Evolutionary conservation across 1,140 invertebrate species (phyloP), one percentile per base, ranked within the genome.

Genomic region (Probaryconus sp.): DNA sequence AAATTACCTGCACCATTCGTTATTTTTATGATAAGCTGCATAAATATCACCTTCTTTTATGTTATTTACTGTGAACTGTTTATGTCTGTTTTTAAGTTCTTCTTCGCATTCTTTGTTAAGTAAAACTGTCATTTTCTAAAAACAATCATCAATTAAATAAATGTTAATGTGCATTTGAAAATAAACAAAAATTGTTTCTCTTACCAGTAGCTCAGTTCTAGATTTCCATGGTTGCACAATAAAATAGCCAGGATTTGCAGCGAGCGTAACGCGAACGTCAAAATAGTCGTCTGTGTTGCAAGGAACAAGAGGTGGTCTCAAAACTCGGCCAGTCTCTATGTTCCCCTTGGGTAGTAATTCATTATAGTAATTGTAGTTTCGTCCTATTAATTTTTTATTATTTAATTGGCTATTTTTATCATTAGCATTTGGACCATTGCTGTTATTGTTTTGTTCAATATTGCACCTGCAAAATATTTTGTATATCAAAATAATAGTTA

Each of bases 201-300:
- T 50, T 42, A 56, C 45, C 20, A 48, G 33, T 11, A 70, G 60
- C 16, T 67, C 17, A 33, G 31, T 9, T 40, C 63, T 40, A 21
- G 17, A 14, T 0, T 35, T 17, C 9, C 38, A 67, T 26, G 85
- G 85, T 45, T 87, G 85, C 1, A 89, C 81, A 5, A 86, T 84
- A 51, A 92, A 92, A 81, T 90, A 90, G 70, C 87, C 86, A 0
- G 91, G 91, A 85, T 89, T 90, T 1, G 90, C 89, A 3, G 89
- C 89, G 84, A 90, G 88, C 13, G 89, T 87, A 10, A 91, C 85
- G 68, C 89, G 88, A 2, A 92, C 88, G 73, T 91, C 89, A 68
- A 91, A 91, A 71, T 85, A 89, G 24, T 83, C 73, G 1, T 85
- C 85, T 5, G 85, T 38, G 30, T 61, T 67, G 2, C 74, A 56